These are phyloP conservation scores for Erebia ligea DNA, from an alignment of 2,888 invertebrate genomes.

Conservation along the genomic window DNA sequence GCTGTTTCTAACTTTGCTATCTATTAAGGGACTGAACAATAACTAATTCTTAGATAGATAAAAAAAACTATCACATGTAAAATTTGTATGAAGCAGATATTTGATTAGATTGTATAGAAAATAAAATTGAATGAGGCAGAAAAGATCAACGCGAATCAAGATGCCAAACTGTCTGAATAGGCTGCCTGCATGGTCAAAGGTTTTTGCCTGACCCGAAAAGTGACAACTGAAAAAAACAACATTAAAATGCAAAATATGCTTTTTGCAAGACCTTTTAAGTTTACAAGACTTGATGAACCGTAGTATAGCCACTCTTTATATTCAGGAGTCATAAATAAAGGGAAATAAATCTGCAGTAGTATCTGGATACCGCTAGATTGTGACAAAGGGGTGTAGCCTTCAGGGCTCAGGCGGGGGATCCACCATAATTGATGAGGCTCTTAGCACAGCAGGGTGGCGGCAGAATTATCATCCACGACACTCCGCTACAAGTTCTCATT, in stretches of 20 bases:
- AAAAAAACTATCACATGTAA: no score
- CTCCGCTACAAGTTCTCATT: slow-evolving; percentile 77
- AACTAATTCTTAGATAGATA: no score
- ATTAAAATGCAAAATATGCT: neutral
- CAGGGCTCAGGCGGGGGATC: slow-evolving; percentile 62
- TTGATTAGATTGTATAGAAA: no score
- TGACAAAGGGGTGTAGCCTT: slow-evolving; percentile 57
- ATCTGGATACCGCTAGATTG: slow-evolving; percentile 45
- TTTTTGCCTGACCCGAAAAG: no score
- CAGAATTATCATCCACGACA: slow-evolving; percentile 78
- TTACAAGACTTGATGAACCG: slow-evolving; percentile 15
- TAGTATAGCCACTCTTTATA: slow-evolving; percentile 12
- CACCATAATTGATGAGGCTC: slow-evolving; percentile 81
- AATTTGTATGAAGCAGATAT: no score
- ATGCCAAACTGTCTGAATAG: neutral
- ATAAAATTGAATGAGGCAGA: no score
- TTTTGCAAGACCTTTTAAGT: slow-evolving; percentile 6
- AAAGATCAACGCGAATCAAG: neutral
- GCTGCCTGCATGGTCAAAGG: no score
- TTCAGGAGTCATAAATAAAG: slow-evolving; percentile 34
- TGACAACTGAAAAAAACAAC: no score
- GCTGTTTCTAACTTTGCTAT: no score
- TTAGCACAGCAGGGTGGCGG: slow-evolving; percentile 78
- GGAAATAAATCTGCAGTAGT: slow-evolving; percentile 40
- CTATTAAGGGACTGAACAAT: no score